Evolutionary conservation across 2,113 vertebrate genomes (phyloP).

Genomic region (Tichodroma muraria): DNA sequence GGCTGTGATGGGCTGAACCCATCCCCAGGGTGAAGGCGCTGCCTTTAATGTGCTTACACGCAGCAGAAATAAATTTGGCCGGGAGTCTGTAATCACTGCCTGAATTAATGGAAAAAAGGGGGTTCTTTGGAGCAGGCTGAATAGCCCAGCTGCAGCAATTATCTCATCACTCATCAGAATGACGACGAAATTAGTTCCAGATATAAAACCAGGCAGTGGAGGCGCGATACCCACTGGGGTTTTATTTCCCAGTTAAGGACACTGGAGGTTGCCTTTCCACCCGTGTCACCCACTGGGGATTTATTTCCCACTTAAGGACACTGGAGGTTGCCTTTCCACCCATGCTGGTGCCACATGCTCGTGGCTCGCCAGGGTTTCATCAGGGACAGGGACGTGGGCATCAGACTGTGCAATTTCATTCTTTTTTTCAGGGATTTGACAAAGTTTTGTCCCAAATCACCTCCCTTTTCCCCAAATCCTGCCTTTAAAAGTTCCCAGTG

Average conservation of each 20-base stretch:
- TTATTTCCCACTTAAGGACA: neutral
- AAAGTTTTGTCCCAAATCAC: neutral
- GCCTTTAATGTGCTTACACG: neutral
- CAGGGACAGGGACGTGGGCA: rapidly evolving
- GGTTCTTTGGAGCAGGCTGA: slow-evolving; percentile 2
- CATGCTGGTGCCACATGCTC: neutral
- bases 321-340: neutral
- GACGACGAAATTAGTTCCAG: slow-evolving; percentile 50
- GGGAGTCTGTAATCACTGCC: neutral
- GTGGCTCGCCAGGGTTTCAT: rapidly evolving
- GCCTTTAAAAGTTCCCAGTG: neutral
- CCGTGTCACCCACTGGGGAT: neutral
- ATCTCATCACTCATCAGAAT: slow-evolving; percentile 28
- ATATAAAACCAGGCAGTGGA: neutral
- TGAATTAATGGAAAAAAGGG: slow-evolving; percentile 13
- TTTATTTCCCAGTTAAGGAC: neutral
- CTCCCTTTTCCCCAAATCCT: neutral
- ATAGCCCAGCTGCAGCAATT: slow-evolving; percentile 54
- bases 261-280: neutral
- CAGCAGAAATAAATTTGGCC: slow-evolving; percentile 37
- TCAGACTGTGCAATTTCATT: neutral
- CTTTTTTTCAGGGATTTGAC: neutral
- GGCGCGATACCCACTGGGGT: neutral
- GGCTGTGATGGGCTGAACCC: neutral
- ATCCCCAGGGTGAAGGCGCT: neutral